Evolutionary conservation across 2,797 vertebrate genomes (phyloP), one percentile per base, ranked within the genome.

Genomic region (Synanceia verrucosa): DNA sequence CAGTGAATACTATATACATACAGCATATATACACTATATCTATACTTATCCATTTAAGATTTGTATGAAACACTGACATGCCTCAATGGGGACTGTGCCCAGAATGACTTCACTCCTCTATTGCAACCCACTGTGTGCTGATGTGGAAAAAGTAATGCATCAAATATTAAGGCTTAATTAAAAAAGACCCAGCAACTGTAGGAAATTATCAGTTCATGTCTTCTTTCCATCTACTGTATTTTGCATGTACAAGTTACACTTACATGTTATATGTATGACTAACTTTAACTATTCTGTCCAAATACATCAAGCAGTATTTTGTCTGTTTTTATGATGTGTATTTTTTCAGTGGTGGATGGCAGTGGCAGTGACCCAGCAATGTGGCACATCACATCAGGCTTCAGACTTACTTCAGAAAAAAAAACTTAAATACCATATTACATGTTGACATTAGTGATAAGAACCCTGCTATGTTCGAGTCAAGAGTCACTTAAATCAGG

Each of bases 401-500:
- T 41, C 39, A 41, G 18, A 7, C 6, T 41, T 41, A 41, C 39
- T n/a, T n/a, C n/a, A n/a, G n/a, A n/a, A 39, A 41, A 41, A 1
- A 28, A 48, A 50, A 11, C n/a, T n/a, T 26, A 16, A 2, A 47
- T 19, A 9, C 47, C 13, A 36, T 29, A 6, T 7, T 7, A 24
- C 16, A 5, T 29, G 14, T 31, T 53, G 23, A 16, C 9, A 18
- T 18, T 18, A 29, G 34, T 39, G 11, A 36, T 6, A 9, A 7
- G 9, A 18, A 9, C 46, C 29, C 29, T 18, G 41, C 29, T 12
- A 12, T 48, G 21, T 36, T 48, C 0, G 2, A 66, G 56, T 72
- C 43, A 71, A 34, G 16, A 71, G 53, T 39, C 56, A 23, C 34
- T 64, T 69, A 56, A 71, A 70, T 75, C 55, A 73, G 31, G 11